A percentile compares a stretch with the other conserved stretches of the same genome.
phyloP scores from a whole-genome alignment of 1,140 invertebrate genomes.

The Hydropsyche tenuis region DNA sequence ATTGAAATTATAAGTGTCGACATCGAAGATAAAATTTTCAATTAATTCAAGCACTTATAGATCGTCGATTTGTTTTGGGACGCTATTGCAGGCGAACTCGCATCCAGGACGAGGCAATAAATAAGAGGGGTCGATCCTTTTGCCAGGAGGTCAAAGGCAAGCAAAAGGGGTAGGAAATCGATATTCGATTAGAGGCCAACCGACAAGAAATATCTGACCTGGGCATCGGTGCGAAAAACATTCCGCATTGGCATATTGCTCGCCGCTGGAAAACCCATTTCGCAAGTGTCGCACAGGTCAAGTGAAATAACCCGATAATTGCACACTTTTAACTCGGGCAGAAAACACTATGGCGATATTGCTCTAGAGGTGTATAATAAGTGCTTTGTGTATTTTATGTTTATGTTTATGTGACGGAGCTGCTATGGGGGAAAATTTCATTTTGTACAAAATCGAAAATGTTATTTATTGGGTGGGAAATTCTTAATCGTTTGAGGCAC shows the following conservation, averaged over 20 bases:
- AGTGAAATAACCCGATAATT: constrained; percentile 14
- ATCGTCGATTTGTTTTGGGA: constrained; percentile 10
- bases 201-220: constrained; percentile 26
- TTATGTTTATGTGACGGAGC: no score
- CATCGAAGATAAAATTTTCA: no score
- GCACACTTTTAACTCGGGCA: background rate
- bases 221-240: constrained; percentile 10
- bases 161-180: constrained; percentile 1
- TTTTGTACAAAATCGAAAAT: no score
- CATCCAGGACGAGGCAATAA: background rate
- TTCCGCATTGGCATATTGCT: constrained; percentile 13
- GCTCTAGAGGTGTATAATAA: no score
- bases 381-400: no score
- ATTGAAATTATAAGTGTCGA: no score
- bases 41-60: no score
- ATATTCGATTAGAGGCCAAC: constrained; percentile 22
- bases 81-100: background rate
- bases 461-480: background rate
- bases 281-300: constrained; percentile 14
- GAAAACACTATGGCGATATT: no score
- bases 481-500: no score
- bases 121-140: background rate
- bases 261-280: background rate
- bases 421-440: no score
- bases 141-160: background rate